Conservation (phyloP, 2,888 invertebrate genomes). For the Netelia inedita region DNA sequence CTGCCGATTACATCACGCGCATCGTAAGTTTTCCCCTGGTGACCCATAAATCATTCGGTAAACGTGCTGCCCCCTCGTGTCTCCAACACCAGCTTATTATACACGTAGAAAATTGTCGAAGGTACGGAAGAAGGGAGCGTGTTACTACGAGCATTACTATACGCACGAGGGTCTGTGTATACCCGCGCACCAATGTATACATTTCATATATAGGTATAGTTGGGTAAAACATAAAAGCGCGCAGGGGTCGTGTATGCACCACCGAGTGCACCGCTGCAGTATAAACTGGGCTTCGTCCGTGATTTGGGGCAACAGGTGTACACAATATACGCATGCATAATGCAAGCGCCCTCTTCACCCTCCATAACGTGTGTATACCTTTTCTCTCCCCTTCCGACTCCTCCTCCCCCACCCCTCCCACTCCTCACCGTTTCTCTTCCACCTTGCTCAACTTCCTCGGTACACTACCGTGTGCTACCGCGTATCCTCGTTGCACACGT, state of each 20-base stretch:
- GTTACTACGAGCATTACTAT: slow-evolving; percentile 12
- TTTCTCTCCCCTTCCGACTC: slow-evolving; percentile 19
- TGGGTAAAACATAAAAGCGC: slow-evolving; percentile 33
- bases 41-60: neutral
- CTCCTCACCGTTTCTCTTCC: neutral
- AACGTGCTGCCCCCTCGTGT: slow-evolving; percentile 14
- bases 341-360: slow-evolving; percentile 74
- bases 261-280: slow-evolving; percentile 40
- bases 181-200: neutral
- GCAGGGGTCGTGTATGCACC: slow-evolving; percentile 42
- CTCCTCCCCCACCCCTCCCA: slow-evolving; percentile 7
- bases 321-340: slow-evolving; percentile 82
- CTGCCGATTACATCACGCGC: neutral
- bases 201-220: slow-evolving; percentile 3
- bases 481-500: slow-evolving; percentile 29
- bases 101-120: slow-evolving; percentile 29
- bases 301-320: slow-evolving; percentile 84
- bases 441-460: neutral
- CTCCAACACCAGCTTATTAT: neutral
- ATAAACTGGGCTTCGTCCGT: slow-evolving; percentile 71
- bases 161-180: slow-evolving; percentile 17
- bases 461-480: neutral
- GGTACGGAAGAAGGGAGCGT: slow-evolving; percentile 1
- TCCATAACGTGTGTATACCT: slow-evolving; percentile 34
- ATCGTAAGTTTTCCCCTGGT: neutral